Percentiles rank a stretch among this genome's conserved stretches.
These are phyloP conservation scores for Drosophila subobscura DNA, from an alignment of 1,140 invertebrate species.

Conservation along the genomic window DNA sequence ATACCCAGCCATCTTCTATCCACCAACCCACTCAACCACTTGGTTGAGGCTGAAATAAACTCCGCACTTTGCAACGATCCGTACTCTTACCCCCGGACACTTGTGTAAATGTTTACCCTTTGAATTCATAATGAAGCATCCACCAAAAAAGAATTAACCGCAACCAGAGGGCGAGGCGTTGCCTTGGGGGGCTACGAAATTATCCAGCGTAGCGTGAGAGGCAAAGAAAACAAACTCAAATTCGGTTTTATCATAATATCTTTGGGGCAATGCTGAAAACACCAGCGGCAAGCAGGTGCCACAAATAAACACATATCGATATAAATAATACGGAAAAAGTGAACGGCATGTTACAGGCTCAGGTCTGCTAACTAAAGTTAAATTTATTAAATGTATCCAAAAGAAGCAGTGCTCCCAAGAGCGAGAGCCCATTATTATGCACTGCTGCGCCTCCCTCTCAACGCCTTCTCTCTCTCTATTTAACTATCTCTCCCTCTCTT, in stretches of 20 bases:
- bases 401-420: no score
- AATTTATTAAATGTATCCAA: no score
- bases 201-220: conserved; percentile 65
- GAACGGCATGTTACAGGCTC: not conserved
- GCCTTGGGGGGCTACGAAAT: conserved; percentile 29
- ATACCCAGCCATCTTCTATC: not conserved
- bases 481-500: no score
- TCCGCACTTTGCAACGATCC: conserved; percentile 34
- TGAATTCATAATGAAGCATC: conserved; percentile 74
- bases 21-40: not conserved
- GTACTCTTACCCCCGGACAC: conserved; percentile 61
- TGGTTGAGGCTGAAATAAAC: conserved; percentile 15
- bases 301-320: conserved; percentile 28
- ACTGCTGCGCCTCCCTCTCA: no score
- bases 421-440: no score
- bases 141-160: conserved; percentile 27
- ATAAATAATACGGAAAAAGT: not conserved
- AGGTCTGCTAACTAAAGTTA: not conserved
- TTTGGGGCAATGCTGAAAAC: conserved; percentile 30
- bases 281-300: conserved; percentile 25
- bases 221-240: conserved; percentile 66
- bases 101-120: conserved; percentile 78
- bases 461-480: no score
- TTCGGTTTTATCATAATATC: conserved; percentile 63
- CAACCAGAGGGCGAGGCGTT: conserved; percentile 23